These are phyloP conservation scores for Apis cerana DNA, from an alignment of 1,140 invertebrate genomes.

Conservation along the genomic window DNA sequence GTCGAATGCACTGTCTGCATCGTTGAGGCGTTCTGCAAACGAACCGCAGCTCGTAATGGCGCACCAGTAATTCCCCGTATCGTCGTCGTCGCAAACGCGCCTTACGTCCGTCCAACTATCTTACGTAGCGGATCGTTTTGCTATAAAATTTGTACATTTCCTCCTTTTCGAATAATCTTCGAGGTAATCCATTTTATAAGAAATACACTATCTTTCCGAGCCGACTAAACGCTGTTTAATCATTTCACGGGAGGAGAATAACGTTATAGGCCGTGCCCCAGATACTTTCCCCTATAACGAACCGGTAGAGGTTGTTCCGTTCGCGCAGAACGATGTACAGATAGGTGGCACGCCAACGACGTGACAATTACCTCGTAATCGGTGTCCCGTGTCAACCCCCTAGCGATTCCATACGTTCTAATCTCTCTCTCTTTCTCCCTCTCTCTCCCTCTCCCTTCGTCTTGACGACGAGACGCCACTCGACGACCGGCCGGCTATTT, in stretches of 20 bases:
- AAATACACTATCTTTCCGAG: too few species aligned
- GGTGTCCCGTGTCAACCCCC: conserved; percentile 27
- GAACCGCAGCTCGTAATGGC: conserved; percentile 67
- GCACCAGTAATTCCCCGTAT: conserved; percentile 62
- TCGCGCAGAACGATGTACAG: neutral
- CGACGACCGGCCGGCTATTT: conserved; percentile 8
- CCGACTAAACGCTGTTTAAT: too few species aligned
- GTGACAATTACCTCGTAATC: conserved; percentile 42
- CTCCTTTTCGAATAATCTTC: too few species aligned
- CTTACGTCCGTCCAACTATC: neutral
- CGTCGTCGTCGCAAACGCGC: conserved; percentile 8
- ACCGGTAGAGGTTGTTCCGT: neutral
- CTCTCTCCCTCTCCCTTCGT: neutral
- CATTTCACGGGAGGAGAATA: neutral
- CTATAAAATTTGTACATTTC: too few species aligned
- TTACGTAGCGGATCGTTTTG: too few species aligned
- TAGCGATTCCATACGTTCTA: conserved; percentile 15
- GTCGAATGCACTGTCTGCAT: conserved; percentile 70
- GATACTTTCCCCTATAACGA: neutral
- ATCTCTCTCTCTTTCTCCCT: neutral
- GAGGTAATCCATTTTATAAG: too few species aligned
- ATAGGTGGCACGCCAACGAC: conserved; percentile 4
- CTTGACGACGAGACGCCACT: neutral
- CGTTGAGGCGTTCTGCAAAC: conserved; percentile 66
- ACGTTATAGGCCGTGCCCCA: too few species aligned